These are phyloP conservation scores for Tricholaema leucomelas DNA, from an alignment of 2,113 vertebrate genomes.

Conservation along the genomic window DNA sequence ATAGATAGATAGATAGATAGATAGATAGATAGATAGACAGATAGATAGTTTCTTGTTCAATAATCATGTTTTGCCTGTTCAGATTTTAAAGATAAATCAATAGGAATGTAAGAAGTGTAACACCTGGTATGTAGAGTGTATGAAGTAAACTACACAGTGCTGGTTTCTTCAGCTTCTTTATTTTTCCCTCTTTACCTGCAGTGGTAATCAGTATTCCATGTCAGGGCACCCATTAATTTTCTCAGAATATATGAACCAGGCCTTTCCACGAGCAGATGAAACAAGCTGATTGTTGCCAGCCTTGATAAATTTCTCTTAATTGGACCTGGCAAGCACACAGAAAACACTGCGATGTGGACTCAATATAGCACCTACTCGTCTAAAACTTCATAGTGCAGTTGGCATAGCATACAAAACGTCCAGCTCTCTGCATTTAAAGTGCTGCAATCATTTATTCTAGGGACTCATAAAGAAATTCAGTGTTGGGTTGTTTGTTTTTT, in stretches of 20 bases:
- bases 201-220: slow-evolving; percentile 51
- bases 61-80: not conserved
- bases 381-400: not conserved
- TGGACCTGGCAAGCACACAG: slow-evolving; percentile 43
- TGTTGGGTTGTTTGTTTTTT: not conserved
- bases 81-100: not conserved
- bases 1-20: too few relatives aligned
- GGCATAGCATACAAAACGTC: not conserved
- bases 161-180: not conserved
- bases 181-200: not conserved
- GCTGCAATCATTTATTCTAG: not conserved
- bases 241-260: slow-evolving; percentile 51
- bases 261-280: slow-evolving; percentile 50
- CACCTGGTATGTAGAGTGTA: not conserved
- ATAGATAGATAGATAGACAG: too few relatives aligned
- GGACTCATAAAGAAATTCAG: not conserved
- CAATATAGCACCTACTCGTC: slow-evolving; percentile 46
- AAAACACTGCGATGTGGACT: slow-evolving; percentile 21
- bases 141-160: not conserved
- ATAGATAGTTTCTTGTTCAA: not conserved
- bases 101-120: not conserved
- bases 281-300: slow-evolving; percentile 58
- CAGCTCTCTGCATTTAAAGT: not conserved
- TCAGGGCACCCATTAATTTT: slow-evolving; percentile 36
- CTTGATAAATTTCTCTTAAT: slow-evolving; percentile 57